Evolutionary conservation across 2,797 vertebrate genomes (phyloP), one percentile per base, ranked within the genome.

Genomic region (Falco naumanni): DNA sequence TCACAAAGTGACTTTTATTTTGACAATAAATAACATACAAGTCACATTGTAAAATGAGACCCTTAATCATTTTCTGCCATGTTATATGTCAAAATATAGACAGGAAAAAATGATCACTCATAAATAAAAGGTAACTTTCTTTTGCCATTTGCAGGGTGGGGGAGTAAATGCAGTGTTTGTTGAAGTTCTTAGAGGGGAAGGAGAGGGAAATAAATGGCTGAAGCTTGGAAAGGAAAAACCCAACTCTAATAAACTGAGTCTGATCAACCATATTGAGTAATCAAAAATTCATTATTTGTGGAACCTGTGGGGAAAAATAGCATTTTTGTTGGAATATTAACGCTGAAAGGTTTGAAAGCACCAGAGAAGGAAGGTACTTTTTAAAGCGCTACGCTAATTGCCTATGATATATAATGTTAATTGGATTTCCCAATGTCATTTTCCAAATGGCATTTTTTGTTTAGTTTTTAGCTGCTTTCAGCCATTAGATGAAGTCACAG

Each of bases 21-120:
- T 98, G 97, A 97, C 97, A 98, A 97, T 97, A 97, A 95, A 97
- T 95, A 98, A 98, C 97, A 96, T 96, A 97, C 89, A 97, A 98
- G 97, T 98, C 97, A 97, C 91, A 97, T 97, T 97, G 86, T 95
- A 94, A 98, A 96, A 98, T 96, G 92, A 96, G 96, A 97, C 95
- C 94, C 96, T 98, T 97, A 97, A 97, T 98, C 96, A 97, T 97
- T 96, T 95, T 60, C 74, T 95, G 94, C 95, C 91, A 96, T 84
- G 89, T 96, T 98, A 97, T 98, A 97, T 98, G 93, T 98, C 97
- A 98, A 97, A 98, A 97, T 94, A 97, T 53, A 95, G 91, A 98
- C 93, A 97, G 81, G 76, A 91, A 96, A 96, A 96, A 98, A 97
- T 95, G 96, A 96, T 97, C 96, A 88, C 81, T 97, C 93, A 96